These are phyloP conservation scores for Diabrotica balteata DNA, from an alignment of 2,888 invertebrate genomes.

Conservation along the genomic window DNA sequence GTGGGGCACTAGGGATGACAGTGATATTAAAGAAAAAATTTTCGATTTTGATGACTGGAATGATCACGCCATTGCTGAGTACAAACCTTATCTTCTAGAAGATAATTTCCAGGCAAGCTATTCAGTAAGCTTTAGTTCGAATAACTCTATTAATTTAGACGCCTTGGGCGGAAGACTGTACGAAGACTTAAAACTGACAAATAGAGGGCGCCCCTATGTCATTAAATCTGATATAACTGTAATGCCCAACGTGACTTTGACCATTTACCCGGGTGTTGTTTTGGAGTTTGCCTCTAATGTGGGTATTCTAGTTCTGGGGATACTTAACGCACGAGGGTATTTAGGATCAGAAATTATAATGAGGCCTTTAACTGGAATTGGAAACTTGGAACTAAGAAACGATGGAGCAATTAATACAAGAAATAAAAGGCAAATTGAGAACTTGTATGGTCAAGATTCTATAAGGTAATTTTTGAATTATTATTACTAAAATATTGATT, in stretches of 20 bases:
- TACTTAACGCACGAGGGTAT: constrained; percentile 82
- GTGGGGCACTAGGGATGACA: constrained; percentile 88
- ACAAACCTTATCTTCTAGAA: constrained; percentile 84
- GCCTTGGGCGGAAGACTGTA: constrained; percentile 80
- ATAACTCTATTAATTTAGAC: constrained; percentile 67
- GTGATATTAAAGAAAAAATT: constrained; percentile 80
- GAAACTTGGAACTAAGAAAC: constrained; percentile 52
- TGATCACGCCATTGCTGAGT: constrained; percentile 92
- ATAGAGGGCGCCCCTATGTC: constrained; percentile 71
- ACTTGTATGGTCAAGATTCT: constrained; percentile 65
- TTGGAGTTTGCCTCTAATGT: constrained; percentile 96
- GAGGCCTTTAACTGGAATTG: constrained; percentile 66
- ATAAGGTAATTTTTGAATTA: constrained; percentile 63
- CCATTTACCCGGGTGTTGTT: constrained; percentile 86
- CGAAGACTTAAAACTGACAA: constrained; percentile 71
- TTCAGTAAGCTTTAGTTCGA: constrained; percentile 70
- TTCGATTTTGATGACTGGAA: constrained; percentile 99
- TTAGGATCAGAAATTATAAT: constrained; percentile 79
- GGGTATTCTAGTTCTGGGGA: constrained; percentile 93
- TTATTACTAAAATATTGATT: too few relatives aligned
- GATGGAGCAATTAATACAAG: constrained; percentile 49
- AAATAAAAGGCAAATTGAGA: constrained; percentile 55
- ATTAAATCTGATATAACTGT: constrained; percentile 92
- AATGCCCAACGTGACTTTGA: constrained; percentile 90
- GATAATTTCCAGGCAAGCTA: constrained; percentile 79